These are phyloP conservation scores for Caradrina clavipalpis DNA, from an alignment of 2,888 invertebrate genomes.

Conservation along the genomic window DNA sequence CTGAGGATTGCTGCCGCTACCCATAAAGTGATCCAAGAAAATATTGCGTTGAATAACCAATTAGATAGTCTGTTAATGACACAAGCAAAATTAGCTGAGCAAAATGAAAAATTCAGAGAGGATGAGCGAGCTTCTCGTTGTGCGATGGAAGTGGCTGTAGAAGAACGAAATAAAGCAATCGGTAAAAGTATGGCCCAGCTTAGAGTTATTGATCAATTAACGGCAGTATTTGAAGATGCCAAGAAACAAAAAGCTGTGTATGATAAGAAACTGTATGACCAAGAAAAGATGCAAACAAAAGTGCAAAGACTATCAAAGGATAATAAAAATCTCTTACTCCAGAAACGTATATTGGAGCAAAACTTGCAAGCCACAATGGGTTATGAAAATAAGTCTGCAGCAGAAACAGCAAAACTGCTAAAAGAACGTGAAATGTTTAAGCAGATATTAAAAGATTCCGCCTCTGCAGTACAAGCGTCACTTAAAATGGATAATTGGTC, in stretches of 20 bases:
- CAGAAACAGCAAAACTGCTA: slow-evolving; percentile 85
- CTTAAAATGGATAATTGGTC: slow-evolving; percentile 89
- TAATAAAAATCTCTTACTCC: slow-evolving; percentile 84
- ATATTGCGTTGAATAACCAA: slow-evolving; percentile 95
- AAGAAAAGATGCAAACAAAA: slow-evolving; percentile 79
- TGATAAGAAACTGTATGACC: slow-evolving; percentile 82
- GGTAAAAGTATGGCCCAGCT: slow-evolving; percentile 92
- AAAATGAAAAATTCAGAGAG: slow-evolving; percentile 91
- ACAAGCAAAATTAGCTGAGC: slow-evolving; percentile 92
- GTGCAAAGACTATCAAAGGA: slow-evolving; percentile 82
- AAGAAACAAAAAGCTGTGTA: slow-evolving; percentile 84
- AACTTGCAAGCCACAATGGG: slow-evolving; percentile 89
- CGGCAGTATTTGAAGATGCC: slow-evolving; percentile 90
- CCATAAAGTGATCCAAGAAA: slow-evolving; percentile 96
- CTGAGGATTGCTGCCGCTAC: slow-evolving; percentile 97
- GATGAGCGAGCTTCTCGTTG: slow-evolving; percentile 90
- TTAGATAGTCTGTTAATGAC: slow-evolving; percentile 92
- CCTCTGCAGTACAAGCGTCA: slow-evolving; percentile 90
- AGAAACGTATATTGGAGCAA: slow-evolving; percentile 89
- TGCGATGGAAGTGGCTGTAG: slow-evolving; percentile 90
- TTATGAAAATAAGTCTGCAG: slow-evolving; percentile 85
- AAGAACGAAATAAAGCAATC: slow-evolving; percentile 92
- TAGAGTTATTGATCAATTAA: slow-evolving; percentile 92
- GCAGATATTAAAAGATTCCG: slow-evolving; percentile 91
- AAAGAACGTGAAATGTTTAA: slow-evolving; percentile 91